Evolutionary conservation across 2,888 invertebrate genomes (phyloP), one percentile per base, ranked within the genome.

Genomic region (Eudasyphora cyanicolor): DNA sequence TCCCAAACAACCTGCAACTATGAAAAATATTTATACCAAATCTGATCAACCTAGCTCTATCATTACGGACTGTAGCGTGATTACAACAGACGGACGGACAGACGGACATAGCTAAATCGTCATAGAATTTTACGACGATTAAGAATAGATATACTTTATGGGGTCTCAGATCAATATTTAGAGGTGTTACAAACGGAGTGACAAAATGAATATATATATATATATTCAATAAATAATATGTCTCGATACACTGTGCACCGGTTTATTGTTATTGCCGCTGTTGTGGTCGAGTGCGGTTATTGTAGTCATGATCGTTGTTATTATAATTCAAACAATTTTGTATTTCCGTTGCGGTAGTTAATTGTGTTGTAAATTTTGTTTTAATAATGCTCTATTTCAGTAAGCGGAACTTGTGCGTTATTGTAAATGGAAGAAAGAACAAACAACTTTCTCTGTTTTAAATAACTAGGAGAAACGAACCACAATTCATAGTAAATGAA

Each of bases 321-420:
- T 57, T 77, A 67, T 76, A 67, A 38, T 76, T 54, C 35, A 32
- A n/a, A 21, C 67, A 38, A 67, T 76, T 35, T 67, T 67, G 38
- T 24, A 12, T 24, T 71, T 42, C 54, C 54, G 35, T 57, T 74
- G 24, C 42, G 32, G 42, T 74, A 57, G 60, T 42, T 57, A 24
- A 42, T 74, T 54, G 57, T 75, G 62, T 29, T 75, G 24, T 42
- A 60, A 60, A 42, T 76, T 62, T 64, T 69, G 54, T 69, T 57
- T 1, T 77, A 69, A 42, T 67, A 64, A 75, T 79, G 75, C 42
- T 60, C 1, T 35, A 64, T 19, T 64, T 35, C n/a, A n/a, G n/a
- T n/a, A n/a, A n/a, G n/a, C n/a, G n/a, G n/a, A n/a, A n/a, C n/a
- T n/a, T n/a, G n/a, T n/a, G n/a, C n/a, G n/a, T n/a, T n/a, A n/a